A percentile compares a stretch with the other conserved stretches of the same genome.
Conservation (phyloP, 2,797 vertebrate species). For the Dendrocincla fuliginosa region DNA sequence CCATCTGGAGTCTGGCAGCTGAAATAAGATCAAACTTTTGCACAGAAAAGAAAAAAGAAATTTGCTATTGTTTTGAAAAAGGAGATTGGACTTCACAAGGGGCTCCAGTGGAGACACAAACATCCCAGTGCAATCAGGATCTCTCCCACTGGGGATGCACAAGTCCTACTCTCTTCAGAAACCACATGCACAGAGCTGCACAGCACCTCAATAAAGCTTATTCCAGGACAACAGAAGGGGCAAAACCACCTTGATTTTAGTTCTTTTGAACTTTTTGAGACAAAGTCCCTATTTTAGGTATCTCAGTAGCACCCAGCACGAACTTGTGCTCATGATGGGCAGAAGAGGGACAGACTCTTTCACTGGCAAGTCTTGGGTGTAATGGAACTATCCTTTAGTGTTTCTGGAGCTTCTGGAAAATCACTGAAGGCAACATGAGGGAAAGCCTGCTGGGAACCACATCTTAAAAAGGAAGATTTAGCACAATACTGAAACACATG, state of each 20-base stretch:
- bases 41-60: neutral
- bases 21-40: neutral
- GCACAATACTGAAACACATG: neutral
- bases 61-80: neutral
- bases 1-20: neutral
- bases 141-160: neutral
- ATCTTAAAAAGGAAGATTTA: neutral
- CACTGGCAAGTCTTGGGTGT: neutral
- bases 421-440: neutral
- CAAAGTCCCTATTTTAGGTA: neutral
- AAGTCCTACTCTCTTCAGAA: rapidly evolving
- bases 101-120: neutral
- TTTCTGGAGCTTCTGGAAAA: neutral
- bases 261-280: neutral
- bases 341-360: neutral
- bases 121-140: neutral
- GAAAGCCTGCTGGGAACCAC: neutral
- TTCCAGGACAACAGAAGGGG: neutral
- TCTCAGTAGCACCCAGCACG: neutral
- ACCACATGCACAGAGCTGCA: rapidly evolving
- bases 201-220: neutral
- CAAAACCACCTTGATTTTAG: neutral
- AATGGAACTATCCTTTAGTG: neutral
- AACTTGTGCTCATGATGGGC: neutral
- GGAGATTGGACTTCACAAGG: neutral